Conservation (phyloP, 1,140 invertebrate species). For the Scaptomyza montana region DNA sequence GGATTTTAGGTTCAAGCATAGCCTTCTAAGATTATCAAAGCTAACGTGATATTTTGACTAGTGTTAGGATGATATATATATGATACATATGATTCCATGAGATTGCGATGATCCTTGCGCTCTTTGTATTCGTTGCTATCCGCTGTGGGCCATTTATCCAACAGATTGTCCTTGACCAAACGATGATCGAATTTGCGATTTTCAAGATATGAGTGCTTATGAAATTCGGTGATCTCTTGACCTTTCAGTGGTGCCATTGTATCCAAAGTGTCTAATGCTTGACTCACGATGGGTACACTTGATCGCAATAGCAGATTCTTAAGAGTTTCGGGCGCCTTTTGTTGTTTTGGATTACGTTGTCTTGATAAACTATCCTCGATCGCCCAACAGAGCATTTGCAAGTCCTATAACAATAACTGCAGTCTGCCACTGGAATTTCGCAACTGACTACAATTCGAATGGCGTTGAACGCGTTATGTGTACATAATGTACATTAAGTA, state of each 20-base stretch:
- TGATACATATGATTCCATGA: conserved; percentile 83
- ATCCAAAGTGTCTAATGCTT: conserved; percentile 41
- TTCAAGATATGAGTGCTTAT: conserved; percentile 79
- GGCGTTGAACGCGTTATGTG: neutral
- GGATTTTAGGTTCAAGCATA: neutral
- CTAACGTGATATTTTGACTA: neutral
- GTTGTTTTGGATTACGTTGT: conserved; percentile 65
- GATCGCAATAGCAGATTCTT: conserved; percentile 76
- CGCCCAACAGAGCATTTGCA: conserved; percentile 75
- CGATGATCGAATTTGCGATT: conserved; percentile 82
- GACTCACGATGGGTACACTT: conserved; percentile 82
- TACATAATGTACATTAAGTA: neutral
- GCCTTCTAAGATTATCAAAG: conserved; percentile 17
- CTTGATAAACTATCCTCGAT: conserved; percentile 70
- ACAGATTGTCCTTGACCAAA: conserved; percentile 78
- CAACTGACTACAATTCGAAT: conserved; percentile 15
- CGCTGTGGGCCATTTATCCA: conserved; percentile 77
- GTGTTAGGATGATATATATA: conserved; percentile 1
- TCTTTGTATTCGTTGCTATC: conserved; percentile 76
- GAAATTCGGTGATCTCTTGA: conserved; percentile 67
- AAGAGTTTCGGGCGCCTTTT: conserved; percentile 71
- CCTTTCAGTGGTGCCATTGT: conserved; percentile 71
- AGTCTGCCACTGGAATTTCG: conserved; percentile 13
- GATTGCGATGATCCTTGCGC: conserved; percentile 82
- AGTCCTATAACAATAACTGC: neutral